Base-by-base conservation (phyloP, 2,797 vertebrate species). In the Xenopus petersii region DNA sequence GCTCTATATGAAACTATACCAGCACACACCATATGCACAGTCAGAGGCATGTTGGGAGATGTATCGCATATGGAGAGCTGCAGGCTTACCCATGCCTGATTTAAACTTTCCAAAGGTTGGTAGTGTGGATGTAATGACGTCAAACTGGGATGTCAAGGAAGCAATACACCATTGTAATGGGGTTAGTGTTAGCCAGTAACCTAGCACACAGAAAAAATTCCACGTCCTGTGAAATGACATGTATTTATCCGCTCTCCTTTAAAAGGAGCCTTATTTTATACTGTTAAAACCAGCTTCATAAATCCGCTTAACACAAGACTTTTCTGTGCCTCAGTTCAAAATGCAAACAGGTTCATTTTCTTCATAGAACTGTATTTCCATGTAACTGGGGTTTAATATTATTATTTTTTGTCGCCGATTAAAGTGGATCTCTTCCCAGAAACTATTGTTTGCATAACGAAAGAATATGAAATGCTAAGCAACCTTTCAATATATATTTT, bases 221-320 rank as follows among this genome's bases (percentile, higher is more conserved):
- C 67, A 70, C 77, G 48, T 79, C 77, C 71, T 70, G 72, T 74
- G 71, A 79, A 74, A 70, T 70, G 55, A 74, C 77, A 79, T 77
- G 73, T 75, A 78, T 79, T 79, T 79, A 79, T 79, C 77, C 71
- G 77, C 77, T 79, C 77, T 79, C 77, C 77, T 79, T 79, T 79
- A 79, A 79, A 79, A 79, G 77, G 77, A 79, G 77, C 77, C 77
- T 79, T 79, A 74, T 78, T 79, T 79, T 79, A 74, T 79, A 79
- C 77, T 79, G 77, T 79, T 66, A 58, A 79, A 79, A 79, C 62
- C 67, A 70, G 71, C 77, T 79, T 79, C 77, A 79, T 79, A 65
- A 79, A 66, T 70, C 71, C 70, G 71, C 77, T 79, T 67, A 79
- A 74, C 24, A 60, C 76, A 74, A 79, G 60, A 74, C 47, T 70